Evolutionary conservation across 1,140 invertebrate genomes (phyloP), one percentile per base, ranked within the genome.

Genomic region (Diorhabda carinulata): DNA sequence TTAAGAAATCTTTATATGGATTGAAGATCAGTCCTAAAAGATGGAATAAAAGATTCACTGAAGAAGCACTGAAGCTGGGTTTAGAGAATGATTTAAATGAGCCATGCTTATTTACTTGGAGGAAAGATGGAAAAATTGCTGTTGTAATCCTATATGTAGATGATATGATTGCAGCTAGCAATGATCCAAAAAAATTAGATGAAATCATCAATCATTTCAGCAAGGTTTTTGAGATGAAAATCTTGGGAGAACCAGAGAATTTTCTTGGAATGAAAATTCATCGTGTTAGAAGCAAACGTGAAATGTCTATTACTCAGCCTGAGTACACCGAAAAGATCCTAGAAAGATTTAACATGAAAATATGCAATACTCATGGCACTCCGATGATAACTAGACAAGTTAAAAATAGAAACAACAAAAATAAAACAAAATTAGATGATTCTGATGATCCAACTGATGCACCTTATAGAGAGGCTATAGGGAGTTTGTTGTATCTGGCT

Each of bases 11-110:
- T 25, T 52, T 81, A n/a, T 81, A 78, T 63, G 78, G 75, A 9
- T 70, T 78, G 0, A 72, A 71, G 69, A 78, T 75, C 73, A 68
- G 72, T 65, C 78, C 75, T 52, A 72, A 72, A 62, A 75, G 61
- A n/a, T 83, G 77, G 78, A 77, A 78, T 70, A 69, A 75, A 66
- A 76, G 74, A 57, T 81, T 81, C 70, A 65, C 75, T 60, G 42
- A 57, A 58, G 57, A 64, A 42, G 42, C 66, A 57, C 25, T 42
- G 10, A 61, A 68, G 45, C 56, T 43, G 9, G 57, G 67, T n/a
- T 71, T 71, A n/a, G 58, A 60, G 58, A 60, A 60, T n/a, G 58
- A 60, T 40, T 8, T 60, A 8, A 60, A 60, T 40, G 8, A 60
- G 58, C 58, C 58, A n/a, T 2, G 58, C 25, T 40, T 60, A 40